Percentiles rank a stretch among this genome's conserved stretches.
Evolutionary conservation across 2,888 invertebrate species (phyloP).

Genomic region (Polydrusus cervinus): DNA sequence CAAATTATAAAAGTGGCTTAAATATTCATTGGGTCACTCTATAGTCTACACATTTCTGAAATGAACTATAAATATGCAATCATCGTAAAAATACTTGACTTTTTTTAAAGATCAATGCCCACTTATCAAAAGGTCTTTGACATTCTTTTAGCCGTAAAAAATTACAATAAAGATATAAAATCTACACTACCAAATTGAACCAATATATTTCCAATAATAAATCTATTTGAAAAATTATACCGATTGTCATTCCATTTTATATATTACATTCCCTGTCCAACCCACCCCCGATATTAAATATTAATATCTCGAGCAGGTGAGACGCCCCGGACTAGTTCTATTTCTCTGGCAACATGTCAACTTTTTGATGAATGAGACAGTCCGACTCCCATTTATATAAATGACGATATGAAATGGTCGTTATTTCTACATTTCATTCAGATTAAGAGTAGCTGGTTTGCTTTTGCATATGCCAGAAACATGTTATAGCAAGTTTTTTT

Average conservation of each 20-base stretch:
- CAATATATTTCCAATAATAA: constrained; percentile 11
- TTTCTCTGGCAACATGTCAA: constrained; percentile 48
- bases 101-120: no score
- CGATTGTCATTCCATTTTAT: constrained; percentile 31
- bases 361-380: constrained; percentile 52
- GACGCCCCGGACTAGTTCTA: constrained; percentile 22
- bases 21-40: no score
- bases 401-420: constrained; percentile 47
- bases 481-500: no score
- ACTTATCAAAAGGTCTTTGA: no score
- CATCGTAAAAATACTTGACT: no score
- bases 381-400: constrained; percentile 52
- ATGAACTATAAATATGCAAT: no score
- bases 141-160: no score
- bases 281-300: constrained; percentile 30
- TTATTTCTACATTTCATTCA: constrained; percentile 35
- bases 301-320: constrained; percentile 44
- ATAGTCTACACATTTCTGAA: no score
- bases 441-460: no score
- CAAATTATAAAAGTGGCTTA: no score
- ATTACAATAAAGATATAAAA: no score
- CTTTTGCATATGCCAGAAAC: no score
- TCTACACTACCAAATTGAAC: neutral
- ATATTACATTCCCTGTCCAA: constrained; percentile 14
- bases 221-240: constrained; percentile 18